phyloP scores from a whole-genome alignment of 2,888 invertebrate species.

The Drosophila mettleri region DNA sequence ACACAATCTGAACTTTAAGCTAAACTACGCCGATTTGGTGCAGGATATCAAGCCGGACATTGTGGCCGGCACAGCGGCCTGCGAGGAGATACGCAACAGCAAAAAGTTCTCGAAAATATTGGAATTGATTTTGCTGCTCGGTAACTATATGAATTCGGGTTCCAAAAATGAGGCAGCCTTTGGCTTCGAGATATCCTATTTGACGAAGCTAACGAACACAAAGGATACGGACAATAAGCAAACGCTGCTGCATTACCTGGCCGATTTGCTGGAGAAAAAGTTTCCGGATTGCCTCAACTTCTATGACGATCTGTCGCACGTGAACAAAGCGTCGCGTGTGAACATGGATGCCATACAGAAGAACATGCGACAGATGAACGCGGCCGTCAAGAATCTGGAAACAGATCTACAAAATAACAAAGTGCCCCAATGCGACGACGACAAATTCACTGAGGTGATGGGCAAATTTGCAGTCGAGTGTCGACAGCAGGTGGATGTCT shows the following conservation, averaged over 20 bases:
- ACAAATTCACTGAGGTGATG: conserved; percentile 95
- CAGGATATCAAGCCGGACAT: conserved; percentile 89
- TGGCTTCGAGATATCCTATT: conserved; percentile 98
- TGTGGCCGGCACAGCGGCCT: conserved; percentile 97
- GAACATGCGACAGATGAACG: conserved; percentile 93
- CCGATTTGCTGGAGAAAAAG: conserved; percentile 93
- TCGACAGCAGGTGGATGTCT: conserved; percentile 93
- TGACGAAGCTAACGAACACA: conserved; percentile 96
- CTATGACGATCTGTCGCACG: conserved; percentile 94
- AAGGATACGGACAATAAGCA: conserved; percentile 97
- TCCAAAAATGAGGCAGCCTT: conserved; percentile 96
- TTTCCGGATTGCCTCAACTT: conserved; percentile 94
- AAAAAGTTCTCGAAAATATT: conserved; percentile 95
- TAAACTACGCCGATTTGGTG: conserved; percentile 94
- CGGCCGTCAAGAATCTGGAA: conserved; percentile 94
- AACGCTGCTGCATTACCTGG: conserved; percentile 96
- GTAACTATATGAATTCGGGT: conserved; percentile 98
- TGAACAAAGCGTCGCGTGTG: conserved; percentile 94
- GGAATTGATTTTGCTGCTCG: conserved; percentile 94
- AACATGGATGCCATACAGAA: conserved; percentile 93
- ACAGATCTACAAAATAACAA: conserved; percentile 95
- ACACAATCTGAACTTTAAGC: conserved; percentile 95
- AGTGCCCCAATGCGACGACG: conserved; percentile 91
- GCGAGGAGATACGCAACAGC: conserved; percentile 96
- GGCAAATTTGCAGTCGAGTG: conserved; percentile 94